These are phyloP conservation scores for Mimachlamys varia DNA, from an alignment of 2,888 invertebrate genomes.

Conservation along the genomic window DNA sequence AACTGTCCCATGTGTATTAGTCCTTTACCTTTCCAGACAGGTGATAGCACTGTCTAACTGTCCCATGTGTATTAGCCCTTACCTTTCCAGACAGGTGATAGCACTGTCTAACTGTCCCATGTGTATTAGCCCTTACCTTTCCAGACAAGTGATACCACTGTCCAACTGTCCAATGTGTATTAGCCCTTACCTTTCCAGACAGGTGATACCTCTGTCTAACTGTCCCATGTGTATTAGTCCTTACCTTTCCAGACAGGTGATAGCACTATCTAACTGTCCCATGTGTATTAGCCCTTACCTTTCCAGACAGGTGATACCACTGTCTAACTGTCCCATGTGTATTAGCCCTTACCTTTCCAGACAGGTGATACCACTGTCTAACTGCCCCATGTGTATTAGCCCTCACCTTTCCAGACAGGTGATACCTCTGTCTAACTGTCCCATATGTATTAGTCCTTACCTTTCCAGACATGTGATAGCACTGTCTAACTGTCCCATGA, in stretches of 20 bases:
- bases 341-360: too few relatives aligned
- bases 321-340: conserved; percentile 55
- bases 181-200: too few relatives aligned
- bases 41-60: conserved; percentile 55
- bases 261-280: conserved; percentile 55
- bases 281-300: conserved; percentile 57
- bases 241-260: too few relatives aligned
- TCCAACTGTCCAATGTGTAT: conserved; percentile 55
- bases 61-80: conserved; percentile 56
- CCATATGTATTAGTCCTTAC: conserved; percentile 46
- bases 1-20: conserved; percentile 57
- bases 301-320: too few relatives aligned
- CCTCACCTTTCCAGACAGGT: too few relatives aligned
- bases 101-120: conserved; percentile 57
- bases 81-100: too few relatives aligned
- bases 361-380: conserved; percentile 54
- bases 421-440: conserved; percentile 55
- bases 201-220: conserved; percentile 53
- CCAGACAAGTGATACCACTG: conserved; percentile 55
- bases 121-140: conserved; percentile 57
- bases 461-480: conserved; percentile 44
- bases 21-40: too few relatives aligned
- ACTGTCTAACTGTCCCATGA: conserved; percentile 54
- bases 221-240: conserved; percentile 58
- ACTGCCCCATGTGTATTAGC: conserved; percentile 57